These are phyloP conservation scores for Hecatera dysodea DNA, from an alignment of 2,888 invertebrate species.

Conservation along the genomic window DNA sequence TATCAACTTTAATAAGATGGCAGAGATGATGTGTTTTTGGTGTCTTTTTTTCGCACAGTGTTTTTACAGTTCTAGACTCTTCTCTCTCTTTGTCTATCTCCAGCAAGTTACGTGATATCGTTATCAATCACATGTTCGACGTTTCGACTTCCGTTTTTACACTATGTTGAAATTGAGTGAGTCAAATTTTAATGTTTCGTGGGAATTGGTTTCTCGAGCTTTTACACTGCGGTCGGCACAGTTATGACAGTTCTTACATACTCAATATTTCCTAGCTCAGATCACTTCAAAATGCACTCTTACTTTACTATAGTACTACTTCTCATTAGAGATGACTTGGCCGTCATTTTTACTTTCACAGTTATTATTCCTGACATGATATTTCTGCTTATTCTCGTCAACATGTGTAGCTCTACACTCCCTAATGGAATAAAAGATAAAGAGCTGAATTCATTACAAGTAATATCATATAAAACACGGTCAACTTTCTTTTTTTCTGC, in stretches of 20 bases:
- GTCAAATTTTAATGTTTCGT: constrained; percentile 9
- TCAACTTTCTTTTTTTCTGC: constrained; percentile 8
- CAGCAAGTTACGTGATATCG: background rate
- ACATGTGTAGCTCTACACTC: background rate
- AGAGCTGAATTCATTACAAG: background rate
- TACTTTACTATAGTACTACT: too few relatives aligned
- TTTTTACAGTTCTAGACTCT: background rate
- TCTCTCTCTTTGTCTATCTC: background rate
- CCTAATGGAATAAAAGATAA: constrained; percentile 12
- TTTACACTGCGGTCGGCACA: background rate
- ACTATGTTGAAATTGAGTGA: constrained; percentile 18
- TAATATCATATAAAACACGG: constrained; percentile 3
- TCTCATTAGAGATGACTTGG: constrained; percentile 1
- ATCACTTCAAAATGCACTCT: background rate
- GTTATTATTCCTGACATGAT: constrained; percentile 6
- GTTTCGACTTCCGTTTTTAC: constrained; percentile 30
- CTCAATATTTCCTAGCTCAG: constrained; percentile 1
- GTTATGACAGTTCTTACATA: background rate
- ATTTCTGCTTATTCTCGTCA: background rate
- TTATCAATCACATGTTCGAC: constrained; percentile 14
- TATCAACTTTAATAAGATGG: constrained; percentile 39
- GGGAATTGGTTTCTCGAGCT: background rate
- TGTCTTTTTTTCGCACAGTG: constrained; percentile 1
- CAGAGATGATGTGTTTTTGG: constrained; percentile 4
- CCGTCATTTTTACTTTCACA: constrained; percentile 4